phyloP scores from a whole-genome alignment of 2,888 invertebrate species.

The Pseudococcus viburni region DNA sequence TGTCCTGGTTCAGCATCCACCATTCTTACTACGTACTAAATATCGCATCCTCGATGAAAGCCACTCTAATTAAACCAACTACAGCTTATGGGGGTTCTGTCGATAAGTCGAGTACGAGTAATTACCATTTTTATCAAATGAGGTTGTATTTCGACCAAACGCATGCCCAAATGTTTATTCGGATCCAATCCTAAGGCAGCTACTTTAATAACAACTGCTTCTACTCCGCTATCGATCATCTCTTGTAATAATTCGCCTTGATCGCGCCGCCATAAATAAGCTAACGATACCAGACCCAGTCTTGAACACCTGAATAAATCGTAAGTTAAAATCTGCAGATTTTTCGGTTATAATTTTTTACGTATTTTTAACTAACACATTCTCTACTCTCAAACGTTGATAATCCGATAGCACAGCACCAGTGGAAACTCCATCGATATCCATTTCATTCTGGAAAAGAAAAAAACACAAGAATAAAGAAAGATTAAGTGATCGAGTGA shows the following conservation, averaged over 20 bases:
- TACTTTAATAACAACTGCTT: conserved; percentile 97
- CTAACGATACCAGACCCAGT: conserved; percentile 88
- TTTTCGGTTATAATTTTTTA: neutral
- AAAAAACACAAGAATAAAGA: conserved; percentile 70
- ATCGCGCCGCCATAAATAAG: conserved; percentile 96
- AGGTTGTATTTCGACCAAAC: conserved; percentile 86
- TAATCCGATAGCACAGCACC: conserved; percentile 99
- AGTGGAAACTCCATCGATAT: conserved; percentile 93
- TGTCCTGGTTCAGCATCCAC: neutral
- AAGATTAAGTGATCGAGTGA: neutral
- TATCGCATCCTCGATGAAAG: conserved; percentile 43
- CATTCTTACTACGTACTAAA: conserved; percentile 13
- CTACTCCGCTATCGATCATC: conserved; percentile 94
- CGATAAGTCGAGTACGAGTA: neutral
- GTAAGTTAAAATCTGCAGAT: neutral
- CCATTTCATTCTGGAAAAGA: conserved; percentile 74
- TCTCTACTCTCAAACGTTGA: conserved; percentile 96
- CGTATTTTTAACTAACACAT: conserved; percentile 83
- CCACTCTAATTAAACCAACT: neutral
- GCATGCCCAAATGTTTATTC: conserved; percentile 87
- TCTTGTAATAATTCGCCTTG: conserved; percentile 94
- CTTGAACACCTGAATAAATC: conserved; percentile 84
- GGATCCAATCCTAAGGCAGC: conserved; percentile 94
- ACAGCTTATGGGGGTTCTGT: neutral
- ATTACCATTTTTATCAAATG: conserved; percentile 87